Percentiles rank a stretch among this genome's conserved stretches.
These are phyloP conservation scores for Octopus sinensis DNA, from an alignment of 1,140 invertebrate genomes.

Conservation along the genomic window DNA sequence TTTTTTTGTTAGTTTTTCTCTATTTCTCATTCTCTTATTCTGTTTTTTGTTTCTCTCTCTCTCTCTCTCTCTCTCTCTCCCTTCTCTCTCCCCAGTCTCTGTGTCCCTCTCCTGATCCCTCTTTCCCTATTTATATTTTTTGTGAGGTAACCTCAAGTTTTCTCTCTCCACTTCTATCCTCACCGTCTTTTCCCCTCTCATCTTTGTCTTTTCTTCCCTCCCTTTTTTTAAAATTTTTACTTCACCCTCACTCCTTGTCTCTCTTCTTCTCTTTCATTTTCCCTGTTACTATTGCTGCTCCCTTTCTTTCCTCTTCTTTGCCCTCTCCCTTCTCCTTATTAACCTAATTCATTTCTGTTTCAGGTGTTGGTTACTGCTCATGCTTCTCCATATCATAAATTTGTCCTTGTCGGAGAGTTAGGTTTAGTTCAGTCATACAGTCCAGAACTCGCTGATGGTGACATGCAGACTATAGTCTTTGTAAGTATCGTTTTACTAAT, in stretches of 20 bases:
- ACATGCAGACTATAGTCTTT: constrained; percentile 91
- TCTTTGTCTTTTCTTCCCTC: too few relatives aligned
- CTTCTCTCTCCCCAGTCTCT: background rate
- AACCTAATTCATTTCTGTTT: constrained; percentile 36
- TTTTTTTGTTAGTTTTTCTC: constrained; percentile 4
- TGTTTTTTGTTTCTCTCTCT: background rate
- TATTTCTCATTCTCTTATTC: background rate
- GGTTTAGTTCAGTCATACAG: constrained; percentile 72
- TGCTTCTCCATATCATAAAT: constrained; percentile 75
- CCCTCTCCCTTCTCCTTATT: background rate
- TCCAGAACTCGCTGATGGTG: constrained; percentile 83
- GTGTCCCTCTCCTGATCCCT: background rate
- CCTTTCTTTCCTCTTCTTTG: background rate
- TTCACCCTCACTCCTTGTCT: too few relatives aligned
- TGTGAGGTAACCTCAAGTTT: too few relatives aligned
- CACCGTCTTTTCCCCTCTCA: too few relatives aligned
- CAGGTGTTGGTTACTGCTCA: constrained; percentile 79
- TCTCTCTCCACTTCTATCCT: too few relatives aligned
- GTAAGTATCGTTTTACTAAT: constrained; percentile 65
- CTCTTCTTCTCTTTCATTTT: too few relatives aligned
- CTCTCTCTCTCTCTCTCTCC: background rate
- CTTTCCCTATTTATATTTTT: background rate
- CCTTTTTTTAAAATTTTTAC: too few relatives aligned
- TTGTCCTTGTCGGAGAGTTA: constrained; percentile 88
- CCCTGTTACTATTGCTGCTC: too few relatives aligned